Conservation (phyloP, 2,888 invertebrate genomes). For the Drosophila macrospina region DNA sequence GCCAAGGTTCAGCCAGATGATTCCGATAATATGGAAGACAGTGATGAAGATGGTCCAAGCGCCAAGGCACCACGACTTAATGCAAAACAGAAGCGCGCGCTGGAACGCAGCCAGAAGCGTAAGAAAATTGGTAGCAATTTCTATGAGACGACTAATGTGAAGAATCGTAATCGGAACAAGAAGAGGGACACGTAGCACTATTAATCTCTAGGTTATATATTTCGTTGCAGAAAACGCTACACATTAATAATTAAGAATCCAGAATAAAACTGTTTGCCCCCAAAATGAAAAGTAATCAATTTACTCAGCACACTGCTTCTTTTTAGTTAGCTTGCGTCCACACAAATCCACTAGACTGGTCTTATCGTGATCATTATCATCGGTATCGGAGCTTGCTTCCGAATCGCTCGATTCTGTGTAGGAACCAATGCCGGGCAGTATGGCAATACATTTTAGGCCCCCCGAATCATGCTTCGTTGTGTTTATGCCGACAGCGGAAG, state of each 20-base stretch:
- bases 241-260: constrained; percentile 57
- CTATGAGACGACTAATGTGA: constrained; percentile 95
- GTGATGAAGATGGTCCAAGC: constrained; percentile 61
- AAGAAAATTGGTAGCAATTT: constrained; percentile 95
- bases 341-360: constrained; percentile 73
- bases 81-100: constrained; percentile 91
- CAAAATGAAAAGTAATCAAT: constrained; percentile 12
- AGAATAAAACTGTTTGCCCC: constrained; percentile 39
- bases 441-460: constrained; percentile 90
- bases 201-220: constrained; percentile 58
- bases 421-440: constrained; percentile 93
- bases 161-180: constrained; percentile 92
- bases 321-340: constrained; percentile 76
- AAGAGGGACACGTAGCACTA: constrained; percentile 85
- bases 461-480: constrained; percentile 78
- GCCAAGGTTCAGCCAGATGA: constrained; percentile 86
- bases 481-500: constrained; percentile 16
- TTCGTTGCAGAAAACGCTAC: constrained; percentile 42
- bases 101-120: constrained; percentile 90
- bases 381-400: constrained; percentile 88
- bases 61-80: constrained; percentile 87
- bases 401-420: constrained; percentile 92
- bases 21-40: constrained; percentile 72
- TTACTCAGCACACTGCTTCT: constrained; percentile 69
- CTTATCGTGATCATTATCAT: constrained; percentile 73